Evolutionary conservation across 2,888 invertebrate genomes (phyloP).

Genomic region (Drosophila nr. fundita): DNA sequence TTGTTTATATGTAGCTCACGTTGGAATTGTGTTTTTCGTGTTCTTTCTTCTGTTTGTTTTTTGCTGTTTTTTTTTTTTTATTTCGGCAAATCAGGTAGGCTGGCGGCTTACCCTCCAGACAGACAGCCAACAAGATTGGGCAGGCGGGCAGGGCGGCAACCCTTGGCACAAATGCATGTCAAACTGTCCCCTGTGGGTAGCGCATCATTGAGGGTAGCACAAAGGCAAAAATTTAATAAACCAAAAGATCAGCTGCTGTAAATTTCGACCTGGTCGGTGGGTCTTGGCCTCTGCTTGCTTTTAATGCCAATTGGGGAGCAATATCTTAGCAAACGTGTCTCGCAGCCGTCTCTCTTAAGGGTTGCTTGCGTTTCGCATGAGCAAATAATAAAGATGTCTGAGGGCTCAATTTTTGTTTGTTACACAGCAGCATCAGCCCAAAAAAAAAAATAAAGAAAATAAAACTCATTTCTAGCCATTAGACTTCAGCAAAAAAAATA

Average conservation of each 20-base stretch:
- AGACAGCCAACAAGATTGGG: constrained; percentile 5
- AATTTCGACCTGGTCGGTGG: constrained; percentile 48
- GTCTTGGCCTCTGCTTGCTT: constrained; percentile 13
- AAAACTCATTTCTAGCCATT: constrained; percentile 13
- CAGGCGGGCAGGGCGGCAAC: constrained; percentile 42
- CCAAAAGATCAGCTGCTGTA: constrained; percentile 72
- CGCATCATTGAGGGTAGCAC: constrained; percentile 53
- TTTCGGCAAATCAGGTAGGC: constrained; percentile 60
- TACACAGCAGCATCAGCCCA: background rate
- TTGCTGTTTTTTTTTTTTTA: constrained; percentile 6
- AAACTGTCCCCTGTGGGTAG: constrained; percentile 72
- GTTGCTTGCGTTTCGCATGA: constrained; percentile 38
- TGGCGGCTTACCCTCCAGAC: constrained; percentile 44
- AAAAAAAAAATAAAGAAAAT: background rate
- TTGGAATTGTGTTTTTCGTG: constrained; percentile 31
- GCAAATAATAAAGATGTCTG: constrained; percentile 7
- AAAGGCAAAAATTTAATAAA: constrained; percentile 63
- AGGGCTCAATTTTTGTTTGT: constrained; percentile 23
- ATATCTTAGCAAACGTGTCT: constrained; percentile 55
- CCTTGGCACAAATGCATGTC: constrained; percentile 59
- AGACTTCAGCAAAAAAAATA: background rate
- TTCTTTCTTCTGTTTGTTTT: constrained; percentile 4
- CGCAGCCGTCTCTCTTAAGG: constrained; percentile 32
- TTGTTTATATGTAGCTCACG: constrained; percentile 60
- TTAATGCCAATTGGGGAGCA: constrained; percentile 71